A percentile compares a stretch with the other conserved stretches of the same genome.
Evolutionary conservation across 2,888 invertebrate species (phyloP).

Genomic region (Hyposoter didymator): DNA sequence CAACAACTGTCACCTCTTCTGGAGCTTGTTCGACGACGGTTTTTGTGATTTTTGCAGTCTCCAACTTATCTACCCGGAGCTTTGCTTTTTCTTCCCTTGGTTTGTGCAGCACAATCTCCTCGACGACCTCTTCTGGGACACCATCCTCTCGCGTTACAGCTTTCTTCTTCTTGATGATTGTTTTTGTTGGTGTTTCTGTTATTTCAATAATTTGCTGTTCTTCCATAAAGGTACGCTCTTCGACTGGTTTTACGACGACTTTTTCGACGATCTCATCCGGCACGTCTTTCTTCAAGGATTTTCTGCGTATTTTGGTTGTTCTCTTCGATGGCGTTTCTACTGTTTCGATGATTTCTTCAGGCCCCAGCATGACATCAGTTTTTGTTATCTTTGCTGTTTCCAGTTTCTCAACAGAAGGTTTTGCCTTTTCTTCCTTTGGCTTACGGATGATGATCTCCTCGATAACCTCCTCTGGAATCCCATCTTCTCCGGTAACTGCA

Average conservation of each 20-base stretch:
- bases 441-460: slow-evolving; percentile 75
- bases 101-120: slow-evolving; percentile 72
- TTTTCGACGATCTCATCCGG: slow-evolving; percentile 71
- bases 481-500: slow-evolving; percentile 67
- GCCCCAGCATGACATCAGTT: slow-evolving; percentile 69
- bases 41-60: slow-evolving; percentile 76
- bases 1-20: slow-evolving; percentile 71
- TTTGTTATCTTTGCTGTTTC: slow-evolving; percentile 71
- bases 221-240: slow-evolving; percentile 77
- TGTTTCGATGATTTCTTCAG: slow-evolving; percentile 76
- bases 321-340: slow-evolving; percentile 81
- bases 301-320: slow-evolving; percentile 79
- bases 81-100: slow-evolving; percentile 71
- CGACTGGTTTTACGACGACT: slow-evolving; percentile 70
- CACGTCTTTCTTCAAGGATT: slow-evolving; percentile 71
- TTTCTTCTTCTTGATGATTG: slow-evolving; percentile 71
- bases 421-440: slow-evolving; percentile 74
- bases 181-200: slow-evolving; percentile 74
- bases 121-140: slow-evolving; percentile 72
- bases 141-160: slow-evolving; percentile 70
- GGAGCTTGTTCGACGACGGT: slow-evolving; percentile 70
- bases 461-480: slow-evolving; percentile 74
- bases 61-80: slow-evolving; percentile 79
- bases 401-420: slow-evolving; percentile 72
- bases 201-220: slow-evolving; percentile 76